phyloP scores from a whole-genome alignment of 2,797 vertebrate species.

The Synaphobranchus kaupii region DNA sequence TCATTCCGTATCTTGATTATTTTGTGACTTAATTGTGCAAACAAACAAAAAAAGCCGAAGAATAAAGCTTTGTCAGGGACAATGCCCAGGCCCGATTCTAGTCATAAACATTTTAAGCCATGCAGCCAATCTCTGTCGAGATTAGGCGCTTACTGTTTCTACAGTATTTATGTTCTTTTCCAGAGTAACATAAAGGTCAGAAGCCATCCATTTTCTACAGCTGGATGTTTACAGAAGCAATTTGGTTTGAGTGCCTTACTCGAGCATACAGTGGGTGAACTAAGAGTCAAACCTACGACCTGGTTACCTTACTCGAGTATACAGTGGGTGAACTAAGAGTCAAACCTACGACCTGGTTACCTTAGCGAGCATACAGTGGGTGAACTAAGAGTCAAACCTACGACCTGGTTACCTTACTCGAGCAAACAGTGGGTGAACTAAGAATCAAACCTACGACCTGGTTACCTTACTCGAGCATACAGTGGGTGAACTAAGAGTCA shows the following conservation, averaged over 20 bases:
- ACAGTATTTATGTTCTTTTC: conserved; percentile 4
- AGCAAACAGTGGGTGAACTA: neutral
- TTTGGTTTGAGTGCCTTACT: neutral
- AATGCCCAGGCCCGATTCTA: conserved; percentile 56
- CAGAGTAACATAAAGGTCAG: neutral
- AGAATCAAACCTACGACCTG: neutral
- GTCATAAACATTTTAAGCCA: neutral
- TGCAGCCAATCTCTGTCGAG: neutral
- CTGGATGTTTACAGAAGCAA: neutral
- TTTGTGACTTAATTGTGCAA: conserved; percentile 63
- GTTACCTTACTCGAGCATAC: neutral
- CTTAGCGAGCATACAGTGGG: neutral
- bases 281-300: neutral
- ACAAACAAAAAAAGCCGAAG: conserved; percentile 45
- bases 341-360: no score
- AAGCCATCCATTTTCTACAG: neutral
- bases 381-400: neutral
- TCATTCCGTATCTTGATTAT: conserved; percentile 57
- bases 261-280: neutral
- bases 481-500: neutral
- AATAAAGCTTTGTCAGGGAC: conserved; percentile 56
- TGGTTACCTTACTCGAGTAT: neutral
- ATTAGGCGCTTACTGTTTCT: neutral
- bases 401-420: neutral
- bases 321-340: neutral